These are phyloP conservation scores for Cynopterus sphinx DNA, from an alignment of 2,797 vertebrate genomes.

Conservation along the genomic window DNA sequence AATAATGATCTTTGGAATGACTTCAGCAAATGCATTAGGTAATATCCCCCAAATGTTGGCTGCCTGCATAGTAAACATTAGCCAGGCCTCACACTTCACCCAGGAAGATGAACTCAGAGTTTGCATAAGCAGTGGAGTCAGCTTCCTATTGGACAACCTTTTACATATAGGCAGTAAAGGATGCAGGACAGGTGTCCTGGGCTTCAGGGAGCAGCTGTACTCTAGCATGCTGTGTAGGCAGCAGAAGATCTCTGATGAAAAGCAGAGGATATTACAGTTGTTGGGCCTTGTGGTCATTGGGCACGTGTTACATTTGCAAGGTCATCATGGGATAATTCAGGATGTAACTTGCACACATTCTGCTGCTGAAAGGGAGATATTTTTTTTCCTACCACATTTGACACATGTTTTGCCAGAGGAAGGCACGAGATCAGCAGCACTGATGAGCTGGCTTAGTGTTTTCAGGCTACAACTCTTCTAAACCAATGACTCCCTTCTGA, in stretches of 20 bases:
- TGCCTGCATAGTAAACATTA: constrained; percentile 26
- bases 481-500: constrained; percentile 75
- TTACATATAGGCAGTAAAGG: neutral
- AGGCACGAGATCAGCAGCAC: constrained; percentile 73
- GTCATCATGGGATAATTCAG: constrained; percentile 75
- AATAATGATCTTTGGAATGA: constrained; percentile 69
- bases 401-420: constrained; percentile 75
- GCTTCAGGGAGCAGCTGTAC: constrained; percentile 22
- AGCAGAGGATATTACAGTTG: constrained; percentile 75
- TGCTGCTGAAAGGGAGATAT: constrained; percentile 69
- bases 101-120: constrained; percentile 45
- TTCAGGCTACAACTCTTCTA: constrained; percentile 69
- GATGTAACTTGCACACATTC: constrained; percentile 66
- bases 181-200: constrained; percentile 32
- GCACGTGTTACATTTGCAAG: constrained; percentile 76
- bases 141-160: constrained; percentile 22
- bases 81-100: constrained; percentile 32
- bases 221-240: neutral
- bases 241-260: constrained; percentile 53
- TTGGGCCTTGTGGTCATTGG: constrained; percentile 72
- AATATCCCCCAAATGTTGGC: constrained; percentile 17
- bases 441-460: constrained; percentile 73
- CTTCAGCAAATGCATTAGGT: constrained; percentile 72
- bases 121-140: neutral
- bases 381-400: constrained; percentile 69